Conservation (phyloP, 1,140 invertebrate genomes). For the Nephila pilipes region DNA sequence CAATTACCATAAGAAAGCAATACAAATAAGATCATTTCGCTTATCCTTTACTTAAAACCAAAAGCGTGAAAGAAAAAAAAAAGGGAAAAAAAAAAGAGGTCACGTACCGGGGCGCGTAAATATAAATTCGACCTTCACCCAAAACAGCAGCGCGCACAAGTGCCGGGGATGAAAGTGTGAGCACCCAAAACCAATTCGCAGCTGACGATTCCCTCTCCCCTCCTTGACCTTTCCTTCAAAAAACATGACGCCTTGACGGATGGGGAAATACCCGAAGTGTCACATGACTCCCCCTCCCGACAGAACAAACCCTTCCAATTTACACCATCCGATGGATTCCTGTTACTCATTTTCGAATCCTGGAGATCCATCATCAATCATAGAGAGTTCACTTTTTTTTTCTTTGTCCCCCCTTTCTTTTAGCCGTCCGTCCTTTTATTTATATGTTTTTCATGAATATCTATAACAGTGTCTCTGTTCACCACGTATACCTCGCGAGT, state of each 20-base stretch:
- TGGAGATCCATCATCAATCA: conserved; percentile 51
- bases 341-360: conserved; percentile 53
- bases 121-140: not conserved
- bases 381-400: not conserved
- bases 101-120: not conserved
- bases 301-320: conserved; percentile 59
- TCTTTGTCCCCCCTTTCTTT: not conserved
- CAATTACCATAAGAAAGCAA: not conserved
- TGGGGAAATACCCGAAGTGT: conserved; percentile 36
- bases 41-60: not conserved
- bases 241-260: conserved; percentile 49
- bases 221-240: conserved; percentile 49
- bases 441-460: conserved; percentile 42
- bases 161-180: not conserved
- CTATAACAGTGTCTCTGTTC: conserved; percentile 18
- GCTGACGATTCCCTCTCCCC: not conserved
- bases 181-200: conserved; percentile 19
- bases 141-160: not conserved
- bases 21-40: not conserved
- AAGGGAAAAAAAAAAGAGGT: not conserved
- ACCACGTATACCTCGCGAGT: not conserved
- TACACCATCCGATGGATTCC: conserved; percentile 20
- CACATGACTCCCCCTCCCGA: conserved; percentile 20
- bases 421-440: not conserved
- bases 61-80: not conserved